These are phyloP conservation scores for Elysia crispata DNA, from an alignment of 2,888 invertebrate species.

Conservation along the genomic window DNA sequence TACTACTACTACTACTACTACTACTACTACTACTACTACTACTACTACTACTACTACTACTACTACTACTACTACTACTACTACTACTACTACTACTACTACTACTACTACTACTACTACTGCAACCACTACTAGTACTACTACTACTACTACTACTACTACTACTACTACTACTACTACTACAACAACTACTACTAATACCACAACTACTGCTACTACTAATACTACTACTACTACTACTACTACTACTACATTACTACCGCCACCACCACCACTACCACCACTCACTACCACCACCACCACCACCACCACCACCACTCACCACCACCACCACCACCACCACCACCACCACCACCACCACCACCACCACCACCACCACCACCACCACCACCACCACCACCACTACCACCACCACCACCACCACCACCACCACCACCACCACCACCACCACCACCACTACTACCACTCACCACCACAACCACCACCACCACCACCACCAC, in stretches of 20 bases:
- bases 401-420: background rate
- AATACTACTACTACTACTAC: constrained; percentile 19
- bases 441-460: constrained; percentile 98
- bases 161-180: constrained; percentile 24
- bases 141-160: background rate
- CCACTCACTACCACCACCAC: too few relatives aligned
- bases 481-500: too few relatives aligned
- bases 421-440: too few relatives aligned
- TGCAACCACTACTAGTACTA: too few relatives aligned
- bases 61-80: too few relatives aligned
- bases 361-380: background rate
- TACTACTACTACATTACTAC: background rate
- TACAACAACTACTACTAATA: constrained; percentile 14
- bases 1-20: constrained; percentile 2
- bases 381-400: background rate
- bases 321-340: background rate
- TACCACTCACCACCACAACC: too few relatives aligned
- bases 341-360: background rate
- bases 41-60: too few relatives aligned
- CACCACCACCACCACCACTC: background rate
- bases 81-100: too few relatives aligned
- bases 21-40: too few relatives aligned
- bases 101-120: too few relatives aligned
- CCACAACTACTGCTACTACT: constrained; percentile 20
- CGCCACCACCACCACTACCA: too few relatives aligned